Conservation (phyloP, 2,797 vertebrate species). For the Tympanoctomys barrerae region DNA sequence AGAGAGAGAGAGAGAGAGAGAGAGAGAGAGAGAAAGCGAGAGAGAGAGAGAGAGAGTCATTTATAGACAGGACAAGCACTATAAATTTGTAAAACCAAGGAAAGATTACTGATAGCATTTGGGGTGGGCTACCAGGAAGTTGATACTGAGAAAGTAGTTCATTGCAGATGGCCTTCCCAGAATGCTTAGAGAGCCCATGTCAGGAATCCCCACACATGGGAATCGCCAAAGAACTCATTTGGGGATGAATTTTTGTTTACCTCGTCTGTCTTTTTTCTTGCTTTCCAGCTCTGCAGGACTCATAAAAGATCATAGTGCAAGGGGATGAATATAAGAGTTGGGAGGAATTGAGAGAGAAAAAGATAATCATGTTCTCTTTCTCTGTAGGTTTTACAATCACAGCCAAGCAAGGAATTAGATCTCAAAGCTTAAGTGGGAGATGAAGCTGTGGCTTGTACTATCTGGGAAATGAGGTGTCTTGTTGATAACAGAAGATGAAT, state of each 20-base stretch:
- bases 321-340: neutral
- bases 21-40: too few relatives aligned
- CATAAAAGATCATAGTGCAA: neutral
- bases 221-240: neutral
- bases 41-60: neutral
- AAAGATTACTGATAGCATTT: neutral
- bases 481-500: conserved; percentile 41
- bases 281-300: neutral
- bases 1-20: too few relatives aligned
- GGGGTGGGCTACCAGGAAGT: neutral
- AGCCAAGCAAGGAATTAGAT: neutral
- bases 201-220: neutral
- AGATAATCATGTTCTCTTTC: neutral
- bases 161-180: neutral
- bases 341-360: neutral
- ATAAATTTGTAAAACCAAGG: neutral
- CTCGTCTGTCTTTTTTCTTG: neutral
- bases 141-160: neutral
- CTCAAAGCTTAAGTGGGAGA: neutral
- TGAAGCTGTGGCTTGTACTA: neutral
- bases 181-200: neutral
- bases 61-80: neutral
- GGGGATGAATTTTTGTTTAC: neutral
- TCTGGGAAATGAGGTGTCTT: neutral
- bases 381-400: neutral